Percentiles rank a stretch among this genome's conserved stretches.
Conservation (phyloP, 2,797 vertebrate genomes). For the Potorous gilbertii region DNA sequence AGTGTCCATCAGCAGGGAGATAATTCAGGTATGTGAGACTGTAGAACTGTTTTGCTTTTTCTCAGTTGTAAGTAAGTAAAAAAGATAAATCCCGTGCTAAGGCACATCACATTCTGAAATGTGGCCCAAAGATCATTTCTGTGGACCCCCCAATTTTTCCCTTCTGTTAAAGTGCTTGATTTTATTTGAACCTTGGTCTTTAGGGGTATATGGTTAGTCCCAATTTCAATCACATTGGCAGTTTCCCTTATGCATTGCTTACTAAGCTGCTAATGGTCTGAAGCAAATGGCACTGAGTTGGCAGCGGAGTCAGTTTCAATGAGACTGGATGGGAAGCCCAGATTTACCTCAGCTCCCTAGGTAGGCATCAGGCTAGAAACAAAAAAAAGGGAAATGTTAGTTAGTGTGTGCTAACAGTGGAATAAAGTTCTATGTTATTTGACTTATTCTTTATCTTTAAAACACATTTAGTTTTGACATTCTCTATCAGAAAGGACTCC, state of each 20-base stretch:
- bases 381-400: neutral
- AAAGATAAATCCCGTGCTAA: conserved; percentile 8
- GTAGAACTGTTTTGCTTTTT: neutral
- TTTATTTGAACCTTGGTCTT: conserved; percentile 41
- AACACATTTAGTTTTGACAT: conserved; percentile 2
- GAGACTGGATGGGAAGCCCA: neutral
- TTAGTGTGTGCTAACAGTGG: neutral
- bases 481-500: neutral
- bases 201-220: conserved; percentile 1
- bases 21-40: neutral
- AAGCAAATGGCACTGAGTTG: conserved; percentile 46
- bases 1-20: neutral
- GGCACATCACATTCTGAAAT: conserved; percentile 1
- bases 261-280: conserved; percentile 42
- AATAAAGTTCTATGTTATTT: conserved; percentile 6
- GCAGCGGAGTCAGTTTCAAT: conserved; percentile 35
- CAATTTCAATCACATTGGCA: conserved; percentile 44
- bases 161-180: conserved; percentile 22
- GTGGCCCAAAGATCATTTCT: neutral
- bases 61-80: conserved; percentile 14
- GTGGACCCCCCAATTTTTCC: neutral
- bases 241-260: conserved; percentile 2
- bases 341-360: neutral
- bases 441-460: conserved; percentile 26
- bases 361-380: neutral